These are phyloP conservation scores for Microcebus lehilahytsara DNA, from an alignment of 2,113 vertebrate species.

Conservation along the genomic window DNA sequence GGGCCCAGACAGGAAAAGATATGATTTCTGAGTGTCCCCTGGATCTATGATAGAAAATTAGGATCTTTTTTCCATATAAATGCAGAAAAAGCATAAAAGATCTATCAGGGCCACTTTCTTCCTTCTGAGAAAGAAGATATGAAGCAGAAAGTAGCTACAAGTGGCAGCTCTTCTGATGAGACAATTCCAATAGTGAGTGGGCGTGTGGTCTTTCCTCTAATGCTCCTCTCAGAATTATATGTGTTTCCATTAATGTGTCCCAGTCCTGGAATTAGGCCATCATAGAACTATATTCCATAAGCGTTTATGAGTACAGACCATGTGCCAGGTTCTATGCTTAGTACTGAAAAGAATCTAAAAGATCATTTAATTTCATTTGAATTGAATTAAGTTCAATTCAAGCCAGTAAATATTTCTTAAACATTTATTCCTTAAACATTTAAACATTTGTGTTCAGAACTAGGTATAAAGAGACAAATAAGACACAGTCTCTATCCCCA, in stretches of 20 bases:
- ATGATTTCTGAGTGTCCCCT: neutral
- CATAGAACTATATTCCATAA: neutral
- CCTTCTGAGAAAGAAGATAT: neutral
- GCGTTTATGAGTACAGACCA: neutral
- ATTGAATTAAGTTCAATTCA: constrained; percentile 39
- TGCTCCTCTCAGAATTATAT: neutral
- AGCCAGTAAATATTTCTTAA: constrained; percentile 32
- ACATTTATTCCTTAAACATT: constrained; percentile 12
- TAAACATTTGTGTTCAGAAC: constrained; percentile 27
- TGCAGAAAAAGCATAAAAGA: neutral
- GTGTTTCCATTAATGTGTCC: neutral
- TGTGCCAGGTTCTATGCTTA: neutral
- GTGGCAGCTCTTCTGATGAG: neutral
- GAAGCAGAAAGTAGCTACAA: neutral
- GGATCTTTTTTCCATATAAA: neutral
- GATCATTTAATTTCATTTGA: constrained; percentile 34
- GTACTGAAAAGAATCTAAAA: constrained; percentile 14
- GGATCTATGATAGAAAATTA: neutral
- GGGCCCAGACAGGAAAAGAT: neutral
- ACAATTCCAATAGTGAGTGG: neutral
- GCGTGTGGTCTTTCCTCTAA: neutral
- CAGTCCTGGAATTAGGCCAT: neutral
- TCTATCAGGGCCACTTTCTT: neutral
- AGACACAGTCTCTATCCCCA: neutral
- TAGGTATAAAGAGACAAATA: neutral